phyloP scores from a whole-genome alignment of 53 echinoderm and acorn worm genomes.

The Echinometra lucunter region DNA sequence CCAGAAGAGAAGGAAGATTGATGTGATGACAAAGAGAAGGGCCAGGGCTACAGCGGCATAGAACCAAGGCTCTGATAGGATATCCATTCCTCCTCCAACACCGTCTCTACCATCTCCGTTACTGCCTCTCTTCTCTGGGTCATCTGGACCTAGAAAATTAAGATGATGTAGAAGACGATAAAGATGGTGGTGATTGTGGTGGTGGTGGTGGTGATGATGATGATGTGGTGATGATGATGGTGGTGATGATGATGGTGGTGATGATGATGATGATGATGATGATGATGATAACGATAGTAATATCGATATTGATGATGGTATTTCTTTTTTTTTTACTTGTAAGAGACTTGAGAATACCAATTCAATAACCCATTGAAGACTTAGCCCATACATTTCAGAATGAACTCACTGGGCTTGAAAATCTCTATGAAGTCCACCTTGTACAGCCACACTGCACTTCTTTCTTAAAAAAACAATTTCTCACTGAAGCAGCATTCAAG shows the following conservation, averaged over 20 bases:
- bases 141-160: slow-evolving; percentile 50
- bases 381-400: neutral
- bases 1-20: slow-evolving; percentile 76
- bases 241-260: neutral
- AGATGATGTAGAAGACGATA: neutral
- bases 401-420: neutral
- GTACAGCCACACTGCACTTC: too few relatives aligned
- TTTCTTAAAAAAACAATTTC: too few relatives aligned
- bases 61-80: slow-evolving; percentile 80
- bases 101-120: neutral
- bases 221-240: too few relatives aligned
- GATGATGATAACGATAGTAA: too few relatives aligned
- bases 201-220: too few relatives aligned
- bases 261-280: neutral
- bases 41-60: slow-evolving; percentile 81
- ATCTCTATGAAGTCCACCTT: neutral
- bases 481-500: too few relatives aligned
- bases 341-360: neutral
- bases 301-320: too few relatives aligned
- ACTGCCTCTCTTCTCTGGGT: slow-evolving; percentile 36
- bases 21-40: slow-evolving; percentile 74
- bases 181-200: too few relatives aligned
- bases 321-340: neutral
- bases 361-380: neutral
- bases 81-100: slow-evolving; percentile 3